Conservation (phyloP, 2,888 invertebrate genomes). For the Phaonia tiefii region DNA sequence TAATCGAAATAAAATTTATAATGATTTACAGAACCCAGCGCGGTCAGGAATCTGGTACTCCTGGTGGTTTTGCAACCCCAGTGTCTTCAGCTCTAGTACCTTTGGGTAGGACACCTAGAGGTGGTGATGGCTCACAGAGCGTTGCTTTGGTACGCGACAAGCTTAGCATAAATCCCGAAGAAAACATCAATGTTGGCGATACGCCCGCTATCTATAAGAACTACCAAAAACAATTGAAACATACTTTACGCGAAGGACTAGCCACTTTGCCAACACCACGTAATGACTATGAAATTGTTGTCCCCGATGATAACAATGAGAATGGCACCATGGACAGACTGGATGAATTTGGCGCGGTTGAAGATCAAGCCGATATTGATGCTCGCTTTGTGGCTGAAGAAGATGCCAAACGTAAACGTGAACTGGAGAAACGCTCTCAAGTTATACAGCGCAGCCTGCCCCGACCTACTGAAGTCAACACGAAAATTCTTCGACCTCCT, state of each 20-base stretch:
- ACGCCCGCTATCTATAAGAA: constrained; percentile 86
- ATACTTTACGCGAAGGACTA: constrained; percentile 89
- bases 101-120: constrained; percentile 72
- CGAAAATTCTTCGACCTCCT: constrained; percentile 88
- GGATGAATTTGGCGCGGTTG: constrained; percentile 82
- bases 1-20: no score
- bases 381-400: constrained; percentile 86
- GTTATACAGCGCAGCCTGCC: constrained; percentile 93
- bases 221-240: constrained; percentile 87
- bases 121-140: constrained; percentile 78
- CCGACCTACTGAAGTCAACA: constrained; percentile 92
- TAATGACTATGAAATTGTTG: constrained; percentile 99
- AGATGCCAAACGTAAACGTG: constrained; percentile 83
- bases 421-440: constrained; percentile 88
- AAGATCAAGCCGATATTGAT: constrained; percentile 94
- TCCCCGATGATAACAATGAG: constrained; percentile 91
- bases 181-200: constrained; percentile 86
- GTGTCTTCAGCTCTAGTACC: constrained; percentile 81
- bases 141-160: constrained; percentile 94
- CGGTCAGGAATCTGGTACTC: constrained; percentile 85
- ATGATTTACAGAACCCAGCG: constrained; percentile 82
- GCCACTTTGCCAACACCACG: constrained; percentile 92
- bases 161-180: constrained; percentile 96
- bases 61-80: constrained; percentile 84
- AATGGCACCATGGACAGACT: constrained; percentile 78